Evolutionary conservation across 2,113 vertebrate species (phyloP).

Genomic region (Stigmatopora nigra): DNA sequence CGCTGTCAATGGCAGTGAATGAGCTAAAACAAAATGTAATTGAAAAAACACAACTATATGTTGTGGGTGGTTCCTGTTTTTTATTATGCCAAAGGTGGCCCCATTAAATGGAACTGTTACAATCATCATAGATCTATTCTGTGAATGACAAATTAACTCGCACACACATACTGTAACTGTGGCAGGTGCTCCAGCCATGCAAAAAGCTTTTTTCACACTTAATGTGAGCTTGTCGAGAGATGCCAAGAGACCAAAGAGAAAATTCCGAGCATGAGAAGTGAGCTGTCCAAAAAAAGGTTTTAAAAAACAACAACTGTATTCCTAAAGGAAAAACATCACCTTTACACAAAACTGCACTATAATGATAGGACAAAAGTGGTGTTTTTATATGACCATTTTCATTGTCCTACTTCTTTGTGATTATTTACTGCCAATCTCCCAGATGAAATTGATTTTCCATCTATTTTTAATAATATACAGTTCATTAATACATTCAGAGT

Average conservation of each 20-base stretch:
- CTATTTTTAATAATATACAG: too few species aligned
- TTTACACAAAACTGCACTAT: constrained; percentile 6
- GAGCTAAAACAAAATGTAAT: too few species aligned
- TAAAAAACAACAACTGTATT: too few species aligned
- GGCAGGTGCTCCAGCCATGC: not conserved
- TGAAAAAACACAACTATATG: not conserved
- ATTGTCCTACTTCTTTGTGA: too few species aligned
- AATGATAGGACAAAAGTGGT: constrained; percentile 1
- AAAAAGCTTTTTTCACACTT: constrained; percentile 19
- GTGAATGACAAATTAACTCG: constrained; percentile 2
- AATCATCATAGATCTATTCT: not conserved
- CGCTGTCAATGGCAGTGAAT: too few species aligned
- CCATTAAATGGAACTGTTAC: not conserved
- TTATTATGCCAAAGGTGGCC: not conserved
- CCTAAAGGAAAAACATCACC: not conserved
- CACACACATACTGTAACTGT: not conserved
- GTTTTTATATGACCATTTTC: not conserved
- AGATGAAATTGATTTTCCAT: not conserved
- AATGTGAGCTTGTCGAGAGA: constrained; percentile 7
- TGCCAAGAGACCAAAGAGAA: constrained; percentile 1
- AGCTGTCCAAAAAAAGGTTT: constrained; percentile 10
- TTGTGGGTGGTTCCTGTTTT: not conserved
- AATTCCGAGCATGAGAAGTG: constrained; percentile 17
- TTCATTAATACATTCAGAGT: not conserved
- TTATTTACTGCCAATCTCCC: constrained; percentile 4